phyloP scores from a whole-genome alignment of 2,113 vertebrate genomes.

The Lamprologus callipterus region DNA sequence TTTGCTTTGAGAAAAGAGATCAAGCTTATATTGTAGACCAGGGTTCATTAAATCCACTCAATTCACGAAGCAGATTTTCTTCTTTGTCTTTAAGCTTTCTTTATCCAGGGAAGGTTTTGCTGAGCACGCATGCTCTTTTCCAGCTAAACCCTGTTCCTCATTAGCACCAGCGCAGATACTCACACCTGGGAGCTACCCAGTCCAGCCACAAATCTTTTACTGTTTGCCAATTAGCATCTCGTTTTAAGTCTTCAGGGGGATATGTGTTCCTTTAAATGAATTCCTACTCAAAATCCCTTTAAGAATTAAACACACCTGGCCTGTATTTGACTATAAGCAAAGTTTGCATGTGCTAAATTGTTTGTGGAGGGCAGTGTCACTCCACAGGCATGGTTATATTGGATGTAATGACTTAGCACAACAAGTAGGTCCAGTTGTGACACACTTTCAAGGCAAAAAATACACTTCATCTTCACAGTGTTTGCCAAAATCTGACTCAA shows the following conservation, averaged over 20 bases:
- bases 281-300: neutral
- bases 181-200: conserved; percentile 43
- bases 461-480: neutral
- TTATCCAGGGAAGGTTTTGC: conserved; percentile 43
- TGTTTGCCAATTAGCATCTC: conserved; percentile 37
- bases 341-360: neutral
- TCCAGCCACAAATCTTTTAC: conserved; percentile 28
- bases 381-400: neutral
- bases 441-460: neutral
- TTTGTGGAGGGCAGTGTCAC: neutral
- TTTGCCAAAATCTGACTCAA: neutral
- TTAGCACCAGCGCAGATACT: conserved; percentile 35
- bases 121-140: conserved; percentile 51
- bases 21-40: conserved; percentile 7
- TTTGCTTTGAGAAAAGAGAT: conserved; percentile 44
- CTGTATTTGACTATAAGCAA: neutral
- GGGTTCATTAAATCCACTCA: conserved; percentile 53
- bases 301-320: neutral
- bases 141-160: conserved; percentile 44
- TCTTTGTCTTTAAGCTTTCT: conserved; percentile 57
- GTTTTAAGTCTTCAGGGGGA: conserved; percentile 1
- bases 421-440: neutral
- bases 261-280: neutral
- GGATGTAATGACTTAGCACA: neutral
- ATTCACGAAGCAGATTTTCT: conserved; percentile 43